phyloP scores from a whole-genome alignment of 2,797 vertebrate species.

The Botia kubotai region DNA sequence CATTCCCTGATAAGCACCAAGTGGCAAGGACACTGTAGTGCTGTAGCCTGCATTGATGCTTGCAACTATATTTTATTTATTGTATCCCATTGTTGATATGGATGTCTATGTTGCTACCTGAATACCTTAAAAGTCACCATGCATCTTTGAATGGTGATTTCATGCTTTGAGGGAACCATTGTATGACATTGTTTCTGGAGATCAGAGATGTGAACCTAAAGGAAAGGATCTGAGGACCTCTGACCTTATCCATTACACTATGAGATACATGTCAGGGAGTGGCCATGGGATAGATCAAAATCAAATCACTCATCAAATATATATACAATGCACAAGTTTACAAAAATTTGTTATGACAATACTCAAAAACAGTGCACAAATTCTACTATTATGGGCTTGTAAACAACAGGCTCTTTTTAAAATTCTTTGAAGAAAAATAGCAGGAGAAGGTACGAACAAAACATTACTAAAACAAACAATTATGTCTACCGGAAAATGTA shows the following conservation, averaged over 20 bases:
- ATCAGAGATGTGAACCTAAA: conserved; percentile 77
- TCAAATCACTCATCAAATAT: background rate
- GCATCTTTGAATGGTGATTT: conserved; percentile 29
- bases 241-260: conserved; percentile 84
- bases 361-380: no score
- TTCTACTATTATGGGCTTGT: no score
- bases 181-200: conserved; percentile 58
- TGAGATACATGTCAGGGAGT: conserved; percentile 78
- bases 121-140: background rate
- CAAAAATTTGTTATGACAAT: no score
- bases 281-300: conserved; percentile 61
- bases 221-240: conserved; percentile 80
- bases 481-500: no score
- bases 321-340: no score
- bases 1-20: no score
- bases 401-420: no score
- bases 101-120: background rate
- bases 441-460: no score
- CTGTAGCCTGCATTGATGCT: no score
- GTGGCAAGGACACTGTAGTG: no score
- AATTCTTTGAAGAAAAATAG: no score
- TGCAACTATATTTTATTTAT: background rate
- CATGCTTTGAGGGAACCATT: conserved; percentile 29
- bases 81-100: background rate
- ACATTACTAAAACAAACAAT: no score